Base-by-base conservation (phyloP, 2,888 invertebrate genomes). In the Leptinotarsa peninsularis region DNA sequence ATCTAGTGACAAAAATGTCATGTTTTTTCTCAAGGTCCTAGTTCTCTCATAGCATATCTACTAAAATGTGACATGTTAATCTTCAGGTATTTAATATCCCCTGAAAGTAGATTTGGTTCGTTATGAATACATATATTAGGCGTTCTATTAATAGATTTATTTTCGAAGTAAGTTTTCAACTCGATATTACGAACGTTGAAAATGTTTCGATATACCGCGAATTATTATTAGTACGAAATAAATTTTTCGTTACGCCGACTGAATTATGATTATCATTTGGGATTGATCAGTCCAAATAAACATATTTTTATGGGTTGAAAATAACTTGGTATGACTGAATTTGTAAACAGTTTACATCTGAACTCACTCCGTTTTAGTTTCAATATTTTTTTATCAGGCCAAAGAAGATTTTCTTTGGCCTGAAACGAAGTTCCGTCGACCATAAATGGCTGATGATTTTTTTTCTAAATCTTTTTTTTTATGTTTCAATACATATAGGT, bases 221-320 rank as follows among this genome's bases (percentile, higher is more conserved):
- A 52, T n/a, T 52, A n/a, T 52, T 52, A 52, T 52, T 52, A n/a
- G 52, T 52, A 52, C n/a, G 7, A 52, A 52, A 52, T 52, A 17
- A 52, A 52, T 52, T 52, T 52, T 52, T 52, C 52, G n/a, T 52
- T 52, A 50, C 52, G 5, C n/a, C 52, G 4, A 7, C 17, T 52
- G 52, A 52, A 52, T 52, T 15, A 52, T n/a, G 52, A 52, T 52
- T n/a, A 52, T 52, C 52, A 52, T 52, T 52, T n/a, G 52, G 52
- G 4, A 52, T 52, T 4, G 52, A 52, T 52, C 14, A 52, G 52
- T 52, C 4, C 52, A 52, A 52, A 52, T 52, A 52, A 52, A 52
- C 52, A 17, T n/a, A 52, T 4, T 52, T 52, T 52, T 52, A 52
- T 52, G n/a, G 52, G 52, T 52, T 52, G 52, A 52, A 52, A n/a